phyloP scores from a whole-genome alignment of 2,113 vertebrate genomes.

The Mugil cephalus region DNA sequence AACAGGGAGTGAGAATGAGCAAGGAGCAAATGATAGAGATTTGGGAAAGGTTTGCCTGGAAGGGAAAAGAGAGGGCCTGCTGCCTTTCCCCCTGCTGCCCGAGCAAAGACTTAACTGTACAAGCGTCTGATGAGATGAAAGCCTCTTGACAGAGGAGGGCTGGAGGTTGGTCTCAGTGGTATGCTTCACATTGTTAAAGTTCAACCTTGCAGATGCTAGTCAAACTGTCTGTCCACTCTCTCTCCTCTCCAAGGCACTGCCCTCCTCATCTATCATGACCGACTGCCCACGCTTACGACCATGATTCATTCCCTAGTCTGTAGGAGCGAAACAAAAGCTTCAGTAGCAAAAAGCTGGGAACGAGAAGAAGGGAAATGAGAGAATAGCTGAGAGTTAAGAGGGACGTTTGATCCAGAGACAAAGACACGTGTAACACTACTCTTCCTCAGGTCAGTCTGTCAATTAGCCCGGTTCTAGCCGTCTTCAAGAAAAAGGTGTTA shows the following conservation, averaged over 20 bases:
- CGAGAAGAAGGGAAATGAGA: constrained; percentile 5
- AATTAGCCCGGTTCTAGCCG: constrained; percentile 63
- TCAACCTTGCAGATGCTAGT: constrained; percentile 26
- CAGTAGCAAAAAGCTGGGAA: background rate
- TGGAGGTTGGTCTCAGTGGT: constrained; percentile 30
- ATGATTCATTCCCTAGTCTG: constrained; percentile 41
- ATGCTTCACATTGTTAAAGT: constrained; percentile 44
- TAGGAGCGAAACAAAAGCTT: constrained; percentile 13
- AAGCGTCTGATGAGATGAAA: constrained; percentile 37
- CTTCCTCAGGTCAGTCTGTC: constrained; percentile 73
- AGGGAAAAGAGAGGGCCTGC: constrained; percentile 2
- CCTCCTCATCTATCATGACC: constrained; percentile 46
- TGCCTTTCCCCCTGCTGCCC: background rate
- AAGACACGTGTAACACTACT: constrained; percentile 37
- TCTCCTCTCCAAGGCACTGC: constrained; percentile 31
- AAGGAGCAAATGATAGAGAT: background rate
- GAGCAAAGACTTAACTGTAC: constrained; percentile 23
- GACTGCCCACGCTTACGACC: constrained; percentile 35
- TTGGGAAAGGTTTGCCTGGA: constrained; percentile 32
- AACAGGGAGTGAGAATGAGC: background rate
- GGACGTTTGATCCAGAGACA: constrained; percentile 51
- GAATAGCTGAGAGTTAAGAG: constrained; percentile 31
- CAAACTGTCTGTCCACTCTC: constrained; percentile 36
- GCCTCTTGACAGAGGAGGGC: constrained; percentile 33
- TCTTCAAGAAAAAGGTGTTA: constrained; percentile 31